Evolutionary conservation across 2,113 vertebrate genomes (phyloP).

Genomic region (Microcebus lehilahytsara): DNA sequence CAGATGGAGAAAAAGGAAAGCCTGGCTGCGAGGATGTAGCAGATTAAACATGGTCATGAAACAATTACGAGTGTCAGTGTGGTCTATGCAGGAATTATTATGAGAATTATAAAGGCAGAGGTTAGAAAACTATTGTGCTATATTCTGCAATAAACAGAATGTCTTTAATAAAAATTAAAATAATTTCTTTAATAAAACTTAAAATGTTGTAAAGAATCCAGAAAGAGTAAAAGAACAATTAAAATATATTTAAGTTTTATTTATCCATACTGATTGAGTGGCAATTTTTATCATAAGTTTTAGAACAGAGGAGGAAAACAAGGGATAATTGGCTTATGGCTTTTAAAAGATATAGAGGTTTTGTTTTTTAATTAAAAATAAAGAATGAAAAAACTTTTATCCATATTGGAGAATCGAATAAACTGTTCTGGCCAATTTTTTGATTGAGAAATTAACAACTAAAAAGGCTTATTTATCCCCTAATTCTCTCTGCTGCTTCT

Average conservation of each 20-base stretch:
- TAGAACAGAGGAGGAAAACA: background rate
- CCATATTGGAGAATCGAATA: background rate
- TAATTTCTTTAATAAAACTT: background rate
- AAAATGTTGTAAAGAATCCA: background rate
- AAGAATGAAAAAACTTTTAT: background rate
- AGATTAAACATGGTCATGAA: too few relatives aligned
- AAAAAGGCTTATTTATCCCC: background rate
- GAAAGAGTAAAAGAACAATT: background rate
- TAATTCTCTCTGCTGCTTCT: background rate
- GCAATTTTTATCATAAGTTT: background rate
- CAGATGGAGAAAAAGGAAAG: too few relatives aligned
- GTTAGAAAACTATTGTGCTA: background rate
- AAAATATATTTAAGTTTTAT: background rate
- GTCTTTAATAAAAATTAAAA: background rate
- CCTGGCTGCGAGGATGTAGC: too few relatives aligned
- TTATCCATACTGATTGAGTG: too few relatives aligned
- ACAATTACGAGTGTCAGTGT: background rate
- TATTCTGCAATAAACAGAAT: background rate
- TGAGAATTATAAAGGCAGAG: background rate
- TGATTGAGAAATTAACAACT: background rate
- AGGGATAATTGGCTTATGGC: background rate
- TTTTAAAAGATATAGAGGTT: background rate
- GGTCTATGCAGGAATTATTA: background rate
- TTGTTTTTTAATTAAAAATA: background rate
- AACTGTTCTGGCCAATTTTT: background rate